Base-by-base conservation (phyloP, 2,113 vertebrate species). In the Paramormyrops kingsleyae region DNA sequence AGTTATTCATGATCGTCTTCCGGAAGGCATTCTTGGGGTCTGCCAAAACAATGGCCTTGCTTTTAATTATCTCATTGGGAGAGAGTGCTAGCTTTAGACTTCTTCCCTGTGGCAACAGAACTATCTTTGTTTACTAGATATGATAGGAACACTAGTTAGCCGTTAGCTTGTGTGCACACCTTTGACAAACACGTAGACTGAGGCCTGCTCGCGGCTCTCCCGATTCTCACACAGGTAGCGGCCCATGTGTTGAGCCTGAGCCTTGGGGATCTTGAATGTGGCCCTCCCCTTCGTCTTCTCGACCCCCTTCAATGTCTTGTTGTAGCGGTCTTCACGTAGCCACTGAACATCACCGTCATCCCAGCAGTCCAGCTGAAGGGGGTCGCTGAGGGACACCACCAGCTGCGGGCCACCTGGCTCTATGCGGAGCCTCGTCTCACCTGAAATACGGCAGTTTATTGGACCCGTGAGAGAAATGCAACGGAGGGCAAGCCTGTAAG, bases 121-220 rank as follows among this genome's bases (percentile, higher is more conserved):
- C 62, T 70, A 31, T 70, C n/a, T 12, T 27, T 27, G 10, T 70
- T 70, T 27, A 31, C 62, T 44, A 56, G 52, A 19, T 46, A 52
- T 88, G 87, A 59, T 10, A 50, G 10, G 31, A 21, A 35, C 62
- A 27, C 19, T 86, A 49, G 8, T 27, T 49, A 27, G 44, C 24
- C 8, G 10, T n/a, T 50, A 31, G 85, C 49, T 52, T 52, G 27
- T 46, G 19, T 1, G 39, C 47, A 52, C 97, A 99, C 98, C 99
- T 97, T 96, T 97, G 24, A 99, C 97, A 89, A 96, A 99, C 92
- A 99, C 94, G 35, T 99, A 99, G 90, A 98, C 94, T 88, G 97
- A 97, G 35, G 91, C 94, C 77, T 93, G 93, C 85, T 94, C 91
- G 8, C 93, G 90, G 31, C 94, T 95, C 0, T 44, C 91, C 88